Evolutionary conservation across 2,797 vertebrate genomes (phyloP).

Genomic region (Scolopax rusticola): DNA sequence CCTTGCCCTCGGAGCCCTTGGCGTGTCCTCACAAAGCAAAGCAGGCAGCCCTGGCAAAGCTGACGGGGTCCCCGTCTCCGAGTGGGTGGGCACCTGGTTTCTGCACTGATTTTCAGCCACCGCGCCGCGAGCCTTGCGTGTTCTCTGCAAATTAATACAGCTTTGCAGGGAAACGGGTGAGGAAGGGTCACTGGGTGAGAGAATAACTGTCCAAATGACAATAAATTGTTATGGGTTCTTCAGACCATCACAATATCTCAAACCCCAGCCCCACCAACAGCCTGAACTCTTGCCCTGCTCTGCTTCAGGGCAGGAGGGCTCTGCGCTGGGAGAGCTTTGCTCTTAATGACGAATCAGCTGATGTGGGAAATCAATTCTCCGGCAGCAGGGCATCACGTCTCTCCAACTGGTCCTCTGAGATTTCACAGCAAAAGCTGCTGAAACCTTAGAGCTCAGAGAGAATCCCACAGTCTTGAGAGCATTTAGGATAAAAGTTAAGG

Average conservation of each 20-base stretch:
- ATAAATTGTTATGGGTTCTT: too few species aligned
- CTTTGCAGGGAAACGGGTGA: background rate
- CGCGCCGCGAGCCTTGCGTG: fast-evolving
- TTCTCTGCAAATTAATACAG: background rate
- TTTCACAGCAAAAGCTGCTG: background rate
- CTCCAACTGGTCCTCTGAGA: background rate
- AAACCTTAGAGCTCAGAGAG: conserved; percentile 6
- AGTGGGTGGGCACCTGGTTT: background rate
- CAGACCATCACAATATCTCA: too few species aligned
- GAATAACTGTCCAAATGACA: too few species aligned
- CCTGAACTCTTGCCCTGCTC: background rate
- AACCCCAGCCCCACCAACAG: background rate
- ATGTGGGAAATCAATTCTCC: background rate
- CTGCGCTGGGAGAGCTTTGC: background rate
- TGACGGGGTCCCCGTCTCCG: fast-evolving
- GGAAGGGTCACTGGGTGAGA: too few species aligned
- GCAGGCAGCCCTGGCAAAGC: background rate
- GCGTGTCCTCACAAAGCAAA: background rate
- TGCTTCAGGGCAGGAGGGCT: background rate
- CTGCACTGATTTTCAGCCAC: background rate
- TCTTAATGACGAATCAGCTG: background rate
- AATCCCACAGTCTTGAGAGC: background rate
- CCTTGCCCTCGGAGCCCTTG: background rate
- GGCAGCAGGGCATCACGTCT: background rate
- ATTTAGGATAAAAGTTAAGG: background rate